Percentiles rank a stretch among this genome's conserved stretches.
Evolutionary conservation across 2,797 vertebrate species (phyloP).

Genomic region (Lepus oiostolus): DNA sequence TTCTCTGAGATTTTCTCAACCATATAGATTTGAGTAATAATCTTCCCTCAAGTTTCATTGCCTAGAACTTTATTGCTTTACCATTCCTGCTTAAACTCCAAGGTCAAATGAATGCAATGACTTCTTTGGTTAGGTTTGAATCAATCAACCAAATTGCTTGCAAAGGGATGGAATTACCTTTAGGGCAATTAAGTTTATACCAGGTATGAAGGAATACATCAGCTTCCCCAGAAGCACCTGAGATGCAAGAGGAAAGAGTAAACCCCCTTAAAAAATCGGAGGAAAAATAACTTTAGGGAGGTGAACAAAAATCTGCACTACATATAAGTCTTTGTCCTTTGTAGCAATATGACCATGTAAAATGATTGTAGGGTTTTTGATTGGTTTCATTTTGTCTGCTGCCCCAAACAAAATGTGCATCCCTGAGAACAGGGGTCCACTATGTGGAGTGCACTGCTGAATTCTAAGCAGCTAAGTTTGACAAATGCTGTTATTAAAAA

Average conservation of each 20-base stretch:
- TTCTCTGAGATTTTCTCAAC: background rate
- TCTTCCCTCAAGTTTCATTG: background rate
- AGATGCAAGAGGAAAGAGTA: background rate
- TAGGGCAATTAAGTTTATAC: background rate
- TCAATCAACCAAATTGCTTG: constrained; percentile 5
- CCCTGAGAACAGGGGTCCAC: background rate
- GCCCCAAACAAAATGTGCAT: background rate
- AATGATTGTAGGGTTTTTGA: background rate
- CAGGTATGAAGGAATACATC: background rate
- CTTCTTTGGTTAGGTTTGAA: background rate
- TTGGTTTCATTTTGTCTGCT: background rate
- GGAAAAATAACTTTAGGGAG: background rate
- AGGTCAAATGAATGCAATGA: background rate
- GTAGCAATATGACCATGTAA: background rate
- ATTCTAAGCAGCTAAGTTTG: background rate
- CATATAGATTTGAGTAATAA: background rate
- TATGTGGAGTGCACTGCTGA: background rate
- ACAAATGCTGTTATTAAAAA: background rate
- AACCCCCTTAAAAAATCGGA: background rate
- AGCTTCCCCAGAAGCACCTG: background rate
- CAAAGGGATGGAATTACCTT: background rate
- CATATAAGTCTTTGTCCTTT: background rate
- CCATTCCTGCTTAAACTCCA: background rate
- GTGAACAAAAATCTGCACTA: background rate
- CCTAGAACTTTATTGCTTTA: background rate